A percentile compares a stretch with the other conserved stretches of the same genome.
phyloP scores from a whole-genome alignment of 2,797 vertebrate species.

The Clamator glandarius region DNA sequence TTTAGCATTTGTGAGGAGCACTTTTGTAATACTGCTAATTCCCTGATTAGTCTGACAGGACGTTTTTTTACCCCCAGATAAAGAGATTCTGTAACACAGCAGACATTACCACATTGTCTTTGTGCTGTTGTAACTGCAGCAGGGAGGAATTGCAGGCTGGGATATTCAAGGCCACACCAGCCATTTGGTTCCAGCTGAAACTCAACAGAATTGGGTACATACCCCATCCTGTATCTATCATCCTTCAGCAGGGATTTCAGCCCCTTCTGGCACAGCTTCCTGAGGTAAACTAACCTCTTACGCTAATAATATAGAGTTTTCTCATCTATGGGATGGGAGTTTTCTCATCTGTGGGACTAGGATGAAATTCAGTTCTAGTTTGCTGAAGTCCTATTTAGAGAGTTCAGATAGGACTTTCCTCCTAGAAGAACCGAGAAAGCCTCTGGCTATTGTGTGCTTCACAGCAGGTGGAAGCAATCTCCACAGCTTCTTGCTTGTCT shows the following conservation, averaged over 20 bases:
- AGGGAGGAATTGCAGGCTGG: slow-evolving; percentile 25
- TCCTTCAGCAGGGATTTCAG: slow-evolving; percentile 16
- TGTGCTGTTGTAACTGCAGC: slow-evolving; percentile 57
- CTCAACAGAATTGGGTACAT: slow-evolving; percentile 22
- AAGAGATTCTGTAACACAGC: slow-evolving; percentile 60
- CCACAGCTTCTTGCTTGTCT: not conserved
- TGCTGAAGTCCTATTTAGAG: slow-evolving; percentile 27
- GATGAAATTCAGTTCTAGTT: slow-evolving; percentile 40
- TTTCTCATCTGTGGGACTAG: slow-evolving; percentile 45
- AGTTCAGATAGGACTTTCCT: slow-evolving; percentile 12
- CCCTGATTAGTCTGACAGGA: slow-evolving; percentile 64
- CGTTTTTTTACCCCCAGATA: slow-evolving; percentile 23
- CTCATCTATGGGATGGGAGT: slow-evolving; percentile 42
- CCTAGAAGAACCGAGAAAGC: not conserved
- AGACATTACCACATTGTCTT: slow-evolving; percentile 72
- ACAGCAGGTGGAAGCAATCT: not conserved
- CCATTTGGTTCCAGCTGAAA: slow-evolving; percentile 36
- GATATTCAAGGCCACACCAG: slow-evolving; percentile 35
- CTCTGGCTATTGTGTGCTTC: not conserved
- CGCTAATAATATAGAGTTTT: slow-evolving; percentile 46
- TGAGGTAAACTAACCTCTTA: slow-evolving; percentile 46
- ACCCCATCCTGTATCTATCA: not conserved
- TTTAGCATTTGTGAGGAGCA: slow-evolving; percentile 61
- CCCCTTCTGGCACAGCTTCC: not conserved
- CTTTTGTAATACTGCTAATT: slow-evolving; percentile 64